Evolutionary conservation across 2,797 vertebrate genomes (phyloP), one percentile per base, ranked within the genome.

Genomic region (Ptychobarbus kaznakovi): DNA sequence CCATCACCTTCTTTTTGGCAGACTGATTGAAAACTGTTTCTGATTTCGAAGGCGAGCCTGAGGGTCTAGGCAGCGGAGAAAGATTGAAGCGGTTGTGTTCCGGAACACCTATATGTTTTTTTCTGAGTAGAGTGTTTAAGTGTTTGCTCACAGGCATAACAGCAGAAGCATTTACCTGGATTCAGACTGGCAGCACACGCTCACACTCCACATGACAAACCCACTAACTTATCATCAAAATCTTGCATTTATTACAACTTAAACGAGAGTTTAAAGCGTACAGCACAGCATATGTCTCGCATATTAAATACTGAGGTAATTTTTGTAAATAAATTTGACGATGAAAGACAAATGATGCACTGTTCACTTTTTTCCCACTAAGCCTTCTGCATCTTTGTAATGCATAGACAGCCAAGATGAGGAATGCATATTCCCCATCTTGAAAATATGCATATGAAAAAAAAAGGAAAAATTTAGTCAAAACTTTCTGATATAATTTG

Each of bases 1-100:
- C 35, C 44, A 53, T 77, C 65, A 80, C 78, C 28, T 80, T 76
- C 49, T 68, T 65, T 77, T 76, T 77, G 73, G 61, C 35, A 76
- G 74, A 66, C 61, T 84, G 74, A 84, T 84, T 84, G 82, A 84
- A 78, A 83, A 84, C 74, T 76, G 28, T 65, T 66, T 76, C 61
- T 68, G 63, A 77, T 51, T 69, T 84, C 11, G 74, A 84, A 76
- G 61, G 82, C 46, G 16, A 83, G 82, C 82, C 73, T 53, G 74
- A 77, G 74, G 81, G 56, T 83, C 40, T 25, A n/a, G 56, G n/a
- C 65, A 84, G 46, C 8, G 3, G n/a, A 69, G 82, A 68, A 53
- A 77, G 73, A 84, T 68, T 84, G 82, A 77, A 84, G 46, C 4
- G 4, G n/a, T 76, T 68, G 73, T 42, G 73, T 78, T 77, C 82